Evolutionary conservation across 2,888 invertebrate genomes (phyloP).

Genomic region (Vanessa cardui): DNA sequence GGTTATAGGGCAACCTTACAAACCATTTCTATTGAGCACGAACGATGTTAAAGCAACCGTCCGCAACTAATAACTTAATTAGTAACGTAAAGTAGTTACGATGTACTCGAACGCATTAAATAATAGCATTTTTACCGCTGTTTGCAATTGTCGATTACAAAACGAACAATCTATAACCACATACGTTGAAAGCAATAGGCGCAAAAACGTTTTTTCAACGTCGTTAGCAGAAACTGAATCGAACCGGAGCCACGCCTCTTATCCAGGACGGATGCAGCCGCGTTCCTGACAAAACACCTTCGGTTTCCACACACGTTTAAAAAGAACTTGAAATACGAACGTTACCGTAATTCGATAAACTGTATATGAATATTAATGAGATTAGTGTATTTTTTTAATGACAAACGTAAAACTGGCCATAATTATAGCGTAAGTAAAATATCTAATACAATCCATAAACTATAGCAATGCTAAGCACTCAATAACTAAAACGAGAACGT

Average conservation of each 20-base stretch:
- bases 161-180: neutral
- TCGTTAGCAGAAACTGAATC: conserved; percentile 10
- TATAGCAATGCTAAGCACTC: no score
- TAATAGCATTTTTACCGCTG: neutral
- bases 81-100: neutral
- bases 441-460: no score
- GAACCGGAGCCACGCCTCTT: conserved; percentile 24
- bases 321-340: conserved; percentile 2
- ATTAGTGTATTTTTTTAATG: neutral
- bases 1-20: no score
- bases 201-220: conserved; percentile 16
- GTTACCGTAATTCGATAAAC: neutral
- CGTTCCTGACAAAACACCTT: conserved; percentile 27
- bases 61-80: neutral
- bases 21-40: no score
- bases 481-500: no score
- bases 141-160: conserved; percentile 9
- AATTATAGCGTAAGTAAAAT: no score
- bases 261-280: conserved; percentile 30
- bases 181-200: conserved; percentile 8
- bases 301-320: conserved; percentile 20
- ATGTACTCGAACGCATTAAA: neutral
- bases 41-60: neutral
- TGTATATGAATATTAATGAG: neutral
- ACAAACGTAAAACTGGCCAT: no score